A percentile compares a stretch with the other conserved stretches of the same genome.
These are phyloP conservation scores for Pandemis heparana DNA, from an alignment of 2,888 invertebrate genomes.

Conservation along the genomic window DNA sequence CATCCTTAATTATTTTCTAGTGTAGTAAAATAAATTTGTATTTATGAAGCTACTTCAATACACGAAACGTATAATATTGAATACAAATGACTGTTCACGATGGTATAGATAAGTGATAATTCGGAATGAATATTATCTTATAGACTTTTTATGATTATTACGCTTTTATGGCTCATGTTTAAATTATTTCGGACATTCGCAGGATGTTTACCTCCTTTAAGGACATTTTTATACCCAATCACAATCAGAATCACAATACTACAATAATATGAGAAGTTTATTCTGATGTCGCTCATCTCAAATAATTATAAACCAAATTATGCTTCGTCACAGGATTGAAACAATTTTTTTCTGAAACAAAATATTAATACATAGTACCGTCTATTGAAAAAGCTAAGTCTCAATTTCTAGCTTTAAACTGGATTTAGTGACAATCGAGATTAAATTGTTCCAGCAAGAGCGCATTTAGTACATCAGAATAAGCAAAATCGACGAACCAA, in stretches of 20 bases:
- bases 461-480: neutral
- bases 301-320: no score
- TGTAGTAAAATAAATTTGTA: neutral
- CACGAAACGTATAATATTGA: conserved; percentile 14
- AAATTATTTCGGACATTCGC: conserved; percentile 7
- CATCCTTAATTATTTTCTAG: neutral
- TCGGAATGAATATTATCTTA: conserved; percentile 5
- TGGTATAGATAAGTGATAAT: conserved; percentile 27
- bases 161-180: conserved; percentile 27
- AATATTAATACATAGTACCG: no score
- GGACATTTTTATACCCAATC: neutral
- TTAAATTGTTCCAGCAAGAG: no score
- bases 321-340: no score
- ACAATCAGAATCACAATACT: neutral
- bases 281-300: no score
- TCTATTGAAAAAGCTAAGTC: no score
- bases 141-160: conserved; percentile 28
- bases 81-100: conserved; percentile 28
- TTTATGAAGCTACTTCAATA: conserved; percentile 18
- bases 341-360: no score
- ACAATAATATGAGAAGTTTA: no score
- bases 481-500: neutral
- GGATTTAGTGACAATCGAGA: no score
- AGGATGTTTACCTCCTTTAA: conserved; percentile 3
- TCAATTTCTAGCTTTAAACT: no score